These are phyloP conservation scores for Ichneumon xanthorius DNA, from an alignment of 2,888 invertebrate species.

Conservation along the genomic window DNA sequence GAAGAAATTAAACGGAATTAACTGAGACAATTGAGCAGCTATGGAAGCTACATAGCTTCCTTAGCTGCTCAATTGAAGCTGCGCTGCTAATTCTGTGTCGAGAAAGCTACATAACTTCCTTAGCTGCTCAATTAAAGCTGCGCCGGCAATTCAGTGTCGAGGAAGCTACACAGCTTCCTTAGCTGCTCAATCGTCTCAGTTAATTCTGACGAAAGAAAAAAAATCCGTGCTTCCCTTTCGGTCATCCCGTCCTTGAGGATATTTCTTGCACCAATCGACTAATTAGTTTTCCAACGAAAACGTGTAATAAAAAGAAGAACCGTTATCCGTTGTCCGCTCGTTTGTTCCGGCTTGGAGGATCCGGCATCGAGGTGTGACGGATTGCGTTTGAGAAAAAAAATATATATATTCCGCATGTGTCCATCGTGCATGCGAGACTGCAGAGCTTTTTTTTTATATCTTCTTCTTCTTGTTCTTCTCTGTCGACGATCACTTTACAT, in stretches of 20 bases:
- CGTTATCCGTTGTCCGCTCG: background rate
- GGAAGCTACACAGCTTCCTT: background rate
- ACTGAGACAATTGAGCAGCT: background rate
- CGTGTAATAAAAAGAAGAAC: slow-evolving; percentile 9
- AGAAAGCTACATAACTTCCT: no score
- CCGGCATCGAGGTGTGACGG: slow-evolving; percentile 20
- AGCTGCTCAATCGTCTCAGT: background rate
- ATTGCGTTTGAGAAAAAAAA: background rate
- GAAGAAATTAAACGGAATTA: background rate
- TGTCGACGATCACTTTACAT: slow-evolving; percentile 2
- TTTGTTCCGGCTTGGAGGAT: slow-evolving; percentile 39
- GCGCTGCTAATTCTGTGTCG: no score
- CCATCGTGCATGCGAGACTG: background rate
- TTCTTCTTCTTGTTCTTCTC: slow-evolving; percentile 7
- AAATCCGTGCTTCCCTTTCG: background rate
- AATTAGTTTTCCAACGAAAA: slow-evolving; percentile 38
- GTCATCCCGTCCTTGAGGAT: background rate
- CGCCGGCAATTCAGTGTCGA: no score
- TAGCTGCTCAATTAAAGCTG: no score
- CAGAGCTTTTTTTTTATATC: background rate
- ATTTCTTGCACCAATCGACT: background rate
- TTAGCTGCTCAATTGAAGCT: no score
- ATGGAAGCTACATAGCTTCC: background rate
- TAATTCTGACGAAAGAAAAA: background rate
- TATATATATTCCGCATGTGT: background rate